These are phyloP conservation scores for Phortica okadai DNA, from an alignment of 2,888 invertebrate species.

Conservation along the genomic window DNA sequence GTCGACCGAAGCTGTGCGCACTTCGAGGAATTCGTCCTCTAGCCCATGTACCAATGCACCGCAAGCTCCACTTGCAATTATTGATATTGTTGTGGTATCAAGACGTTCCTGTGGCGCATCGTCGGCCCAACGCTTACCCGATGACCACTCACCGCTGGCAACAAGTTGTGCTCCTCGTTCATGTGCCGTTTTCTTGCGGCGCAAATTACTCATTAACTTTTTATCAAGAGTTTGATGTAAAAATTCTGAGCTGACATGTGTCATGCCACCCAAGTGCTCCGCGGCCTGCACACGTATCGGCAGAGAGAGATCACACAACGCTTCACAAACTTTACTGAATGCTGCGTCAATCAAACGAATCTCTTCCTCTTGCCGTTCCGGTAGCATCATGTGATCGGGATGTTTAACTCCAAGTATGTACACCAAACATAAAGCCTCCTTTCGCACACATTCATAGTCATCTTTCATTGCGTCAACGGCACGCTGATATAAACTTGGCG, in stretches of 20 bases:
- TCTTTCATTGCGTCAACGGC: conserved; percentile 88
- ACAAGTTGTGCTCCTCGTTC: conserved; percentile 90
- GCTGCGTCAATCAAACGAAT: conserved; percentile 95
- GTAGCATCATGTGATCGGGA: conserved; percentile 85
- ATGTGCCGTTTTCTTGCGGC: conserved; percentile 90
- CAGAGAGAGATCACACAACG: conserved; percentile 94
- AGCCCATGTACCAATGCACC: conserved; percentile 98
- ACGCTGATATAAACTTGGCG: conserved; percentile 80
- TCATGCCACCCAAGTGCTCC: conserved; percentile 90
- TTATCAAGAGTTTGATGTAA: conserved; percentile 98
- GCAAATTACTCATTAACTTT: conserved; percentile 96
- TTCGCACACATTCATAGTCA: conserved; percentile 95
- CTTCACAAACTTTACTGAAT: conserved; percentile 95
- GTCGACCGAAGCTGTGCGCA: conserved; percentile 95
- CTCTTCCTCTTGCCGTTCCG: conserved; percentile 86
- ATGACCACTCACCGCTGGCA: conserved; percentile 92
- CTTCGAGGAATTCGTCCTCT: conserved; percentile 98
- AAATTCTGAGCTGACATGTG: conserved; percentile 90
- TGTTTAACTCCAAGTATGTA: conserved; percentile 91
- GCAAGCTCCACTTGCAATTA: conserved; percentile 96
- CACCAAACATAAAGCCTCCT: conserved; percentile 89
- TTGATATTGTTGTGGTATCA: conserved; percentile 84
- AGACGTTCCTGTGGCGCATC: conserved; percentile 87
- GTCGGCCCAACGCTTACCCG: conserved; percentile 92
- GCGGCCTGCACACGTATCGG: conserved; percentile 88